phyloP scores from a whole-genome alignment of 2,113 vertebrate species.

The Hoplias malabaricus region DNA sequence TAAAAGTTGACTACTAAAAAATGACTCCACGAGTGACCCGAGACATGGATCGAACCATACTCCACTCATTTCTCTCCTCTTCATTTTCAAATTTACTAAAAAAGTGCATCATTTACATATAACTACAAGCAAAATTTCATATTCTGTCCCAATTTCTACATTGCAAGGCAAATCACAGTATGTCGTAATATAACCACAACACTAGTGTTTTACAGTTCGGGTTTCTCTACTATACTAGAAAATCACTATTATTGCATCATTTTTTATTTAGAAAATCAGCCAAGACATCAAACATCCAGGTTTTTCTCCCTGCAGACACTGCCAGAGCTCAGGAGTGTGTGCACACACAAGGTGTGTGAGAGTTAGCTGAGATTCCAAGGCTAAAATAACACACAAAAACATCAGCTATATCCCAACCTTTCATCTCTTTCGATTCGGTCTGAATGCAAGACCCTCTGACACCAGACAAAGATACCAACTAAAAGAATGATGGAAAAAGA shows the following conservation, averaged over 20 bases:
- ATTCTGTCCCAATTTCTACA: too few relatives aligned
- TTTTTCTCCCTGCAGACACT: not conserved
- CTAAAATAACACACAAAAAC: not conserved
- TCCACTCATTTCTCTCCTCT: too few relatives aligned
- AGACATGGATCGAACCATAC: too few relatives aligned
- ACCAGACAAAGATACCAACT: not conserved
- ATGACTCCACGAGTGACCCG: too few relatives aligned
- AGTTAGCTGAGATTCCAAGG: not conserved
- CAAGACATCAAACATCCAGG: not conserved
- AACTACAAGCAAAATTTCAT: too few relatives aligned
- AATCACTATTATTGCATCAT: not conserved
- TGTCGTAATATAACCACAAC: too few relatives aligned
- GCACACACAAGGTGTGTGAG: not conserved
- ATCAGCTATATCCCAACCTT: constrained; percentile 12
- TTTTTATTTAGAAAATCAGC: not conserved
- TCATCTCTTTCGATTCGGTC: constrained; percentile 14
- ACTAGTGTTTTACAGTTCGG: too few relatives aligned
- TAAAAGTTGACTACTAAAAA: too few relatives aligned
- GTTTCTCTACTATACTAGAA: too few relatives aligned
- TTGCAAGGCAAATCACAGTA: too few relatives aligned
- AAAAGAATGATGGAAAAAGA: not conserved
- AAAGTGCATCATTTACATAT: too few relatives aligned
- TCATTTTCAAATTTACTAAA: too few relatives aligned
- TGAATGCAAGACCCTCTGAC: not conserved
- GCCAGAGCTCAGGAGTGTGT: not conserved